phyloP scores from a whole-genome alignment of 2,888 invertebrate genomes.

The Teinopalpus imperialis region DNA sequence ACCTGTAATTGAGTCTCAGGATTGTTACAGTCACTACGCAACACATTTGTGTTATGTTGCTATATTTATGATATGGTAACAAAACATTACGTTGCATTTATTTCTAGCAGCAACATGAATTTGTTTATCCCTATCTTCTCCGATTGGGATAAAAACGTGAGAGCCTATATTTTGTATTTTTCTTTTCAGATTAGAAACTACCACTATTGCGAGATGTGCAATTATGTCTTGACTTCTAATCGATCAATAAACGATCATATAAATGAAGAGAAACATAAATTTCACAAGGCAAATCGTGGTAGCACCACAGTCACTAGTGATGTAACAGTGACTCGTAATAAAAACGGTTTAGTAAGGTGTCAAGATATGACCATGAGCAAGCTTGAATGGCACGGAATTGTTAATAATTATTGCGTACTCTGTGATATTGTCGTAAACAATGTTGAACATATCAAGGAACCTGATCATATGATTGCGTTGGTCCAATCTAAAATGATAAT shows the following conservation, averaged over 20 bases:
- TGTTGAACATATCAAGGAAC: constrained; percentile 36
- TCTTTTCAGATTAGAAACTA: constrained; percentile 44
- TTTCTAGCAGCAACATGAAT: too few species aligned
- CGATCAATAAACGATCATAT: constrained; percentile 41
- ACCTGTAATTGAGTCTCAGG: too few species aligned
- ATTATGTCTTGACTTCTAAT: constrained; percentile 35
- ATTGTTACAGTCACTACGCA: too few species aligned
- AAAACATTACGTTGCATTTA: too few species aligned
- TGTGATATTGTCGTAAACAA: constrained; percentile 38
- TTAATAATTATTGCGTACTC: constrained; percentile 42
- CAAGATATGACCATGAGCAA: constrained; percentile 38
- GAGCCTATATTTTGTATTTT: too few species aligned
- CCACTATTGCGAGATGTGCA: constrained; percentile 57
- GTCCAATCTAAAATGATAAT: constrained; percentile 7
- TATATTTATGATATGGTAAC: too few species aligned
- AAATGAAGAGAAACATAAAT: constrained; percentile 38
- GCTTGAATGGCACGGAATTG: constrained; percentile 51
- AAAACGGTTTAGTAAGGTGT: constrained; percentile 37
- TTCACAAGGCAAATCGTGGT: constrained; percentile 36
- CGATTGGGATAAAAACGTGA: too few species aligned
- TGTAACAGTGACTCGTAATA: constrained; percentile 30
- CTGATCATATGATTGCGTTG: constrained; percentile 42
- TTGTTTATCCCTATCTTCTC: too few species aligned
- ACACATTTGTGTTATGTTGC: too few species aligned
- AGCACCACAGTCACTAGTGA: constrained; percentile 26